These are phyloP conservation scores for Gopherus flavomarginatus DNA, from an alignment of 2,113 vertebrate species.

Conservation along the genomic window DNA sequence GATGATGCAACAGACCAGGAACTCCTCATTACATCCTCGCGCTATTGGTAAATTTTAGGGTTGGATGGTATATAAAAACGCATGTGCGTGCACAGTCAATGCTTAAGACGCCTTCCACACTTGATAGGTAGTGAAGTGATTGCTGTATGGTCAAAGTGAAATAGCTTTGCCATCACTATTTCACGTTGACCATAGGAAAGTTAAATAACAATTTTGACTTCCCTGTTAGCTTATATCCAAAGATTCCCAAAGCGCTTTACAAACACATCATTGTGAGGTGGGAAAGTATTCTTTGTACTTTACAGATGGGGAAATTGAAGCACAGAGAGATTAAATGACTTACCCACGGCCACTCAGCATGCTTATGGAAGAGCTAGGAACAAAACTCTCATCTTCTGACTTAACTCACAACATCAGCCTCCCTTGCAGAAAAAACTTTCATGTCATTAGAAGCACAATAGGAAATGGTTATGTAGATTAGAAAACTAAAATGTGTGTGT, in stretches of 20 bases:
- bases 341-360: neutral
- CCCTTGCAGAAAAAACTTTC: neutral
- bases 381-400: slow-evolving; percentile 26
- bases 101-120: neutral
- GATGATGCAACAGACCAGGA: neutral
- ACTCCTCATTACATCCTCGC: neutral
- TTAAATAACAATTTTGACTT: slow-evolving; percentile 22
- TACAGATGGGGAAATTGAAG: neutral
- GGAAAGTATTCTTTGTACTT: slow-evolving; percentile 31
- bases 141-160: slow-evolving; percentile 35
- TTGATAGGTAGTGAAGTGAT: neutral
- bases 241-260: slow-evolving; percentile 8
- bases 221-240: neutral
- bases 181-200: neutral
- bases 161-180: neutral
- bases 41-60: neutral
- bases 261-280: slow-evolving; percentile 34
- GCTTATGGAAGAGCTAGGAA: neutral
- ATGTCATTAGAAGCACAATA: neutral
- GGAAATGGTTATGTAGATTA: slow-evolving; percentile 28
- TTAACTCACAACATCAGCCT: neutral
- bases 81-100: neutral
- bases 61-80: too few relatives aligned
- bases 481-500: neutral
- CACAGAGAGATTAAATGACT: neutral